A percentile compares a stretch with the other conserved stretches of the same genome.
Evolutionary conservation across 2,888 invertebrate genomes (phyloP).

Genomic region (Drosophila paracracens): DNA sequence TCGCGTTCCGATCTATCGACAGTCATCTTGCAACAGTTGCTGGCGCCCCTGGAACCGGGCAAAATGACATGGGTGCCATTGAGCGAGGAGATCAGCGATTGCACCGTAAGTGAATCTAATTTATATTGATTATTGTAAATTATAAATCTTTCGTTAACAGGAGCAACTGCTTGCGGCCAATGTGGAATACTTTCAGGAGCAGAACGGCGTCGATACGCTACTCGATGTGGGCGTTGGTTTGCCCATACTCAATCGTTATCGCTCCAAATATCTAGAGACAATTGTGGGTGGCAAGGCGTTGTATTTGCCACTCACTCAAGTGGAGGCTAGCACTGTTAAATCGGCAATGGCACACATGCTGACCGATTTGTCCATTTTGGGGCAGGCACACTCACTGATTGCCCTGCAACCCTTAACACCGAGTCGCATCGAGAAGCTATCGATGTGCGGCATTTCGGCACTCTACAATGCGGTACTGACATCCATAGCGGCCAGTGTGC

Average conservation of each 20-base stretch:
- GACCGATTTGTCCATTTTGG: constrained; percentile 92
- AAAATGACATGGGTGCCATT: constrained; percentile 85
- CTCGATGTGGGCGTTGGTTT: constrained; percentile 93
- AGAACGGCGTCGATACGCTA: constrained; percentile 93
- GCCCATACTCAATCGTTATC: constrained; percentile 87
- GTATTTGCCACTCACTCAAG: constrained; percentile 89
- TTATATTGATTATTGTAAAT: neutral
- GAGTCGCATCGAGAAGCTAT: constrained; percentile 92
- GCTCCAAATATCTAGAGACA: constrained; percentile 86
- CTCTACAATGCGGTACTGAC: constrained; percentile 92
- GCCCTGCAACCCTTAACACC: constrained; percentile 94
- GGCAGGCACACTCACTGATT: constrained; percentile 93
- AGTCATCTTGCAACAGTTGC: constrained; percentile 90
- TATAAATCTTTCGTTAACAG: constrained; percentile 84
- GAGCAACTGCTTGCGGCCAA: constrained; percentile 92
- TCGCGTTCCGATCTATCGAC: constrained; percentile 89
- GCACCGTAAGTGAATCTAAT: constrained; percentile 79
- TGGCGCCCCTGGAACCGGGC: constrained; percentile 88
- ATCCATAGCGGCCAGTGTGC: constrained; percentile 88
- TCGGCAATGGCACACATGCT: constrained; percentile 90
- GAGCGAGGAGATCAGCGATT: constrained; percentile 85
- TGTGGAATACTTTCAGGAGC: constrained; percentile 90
- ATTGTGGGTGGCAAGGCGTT: constrained; percentile 88
- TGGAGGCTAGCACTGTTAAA: constrained; percentile 90
- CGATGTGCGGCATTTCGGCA: constrained; percentile 93